Base-by-base conservation (phyloP, 1,140 invertebrate genomes). In the Hyles vespertilio region DNA sequence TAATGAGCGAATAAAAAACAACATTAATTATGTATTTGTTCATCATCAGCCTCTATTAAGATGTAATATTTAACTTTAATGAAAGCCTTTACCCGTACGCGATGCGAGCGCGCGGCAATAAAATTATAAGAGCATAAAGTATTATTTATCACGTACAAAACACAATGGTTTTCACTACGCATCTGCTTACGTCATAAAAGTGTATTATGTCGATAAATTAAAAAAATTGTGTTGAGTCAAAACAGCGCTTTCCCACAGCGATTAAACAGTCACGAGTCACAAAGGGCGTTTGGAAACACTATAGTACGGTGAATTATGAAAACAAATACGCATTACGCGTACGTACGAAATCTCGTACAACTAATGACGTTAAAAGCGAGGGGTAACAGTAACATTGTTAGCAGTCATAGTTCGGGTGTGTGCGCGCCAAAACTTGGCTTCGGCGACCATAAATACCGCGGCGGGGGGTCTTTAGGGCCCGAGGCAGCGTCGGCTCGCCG, bases 291-390 rank as follows among this genome's bases (percentile, higher is more conserved):
- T 67, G 76, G 74, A 77, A 74, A 81, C 61, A 63, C 53, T 63
- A 57, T 68, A 49, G 56, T 33, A 54, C 52, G 62, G 63, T 69
- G 73, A 70, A 61, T 80, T 85, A 84, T 79, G 79, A 84, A 87
- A 87, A 84, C 84, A 87, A 84, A 84, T 79, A 82, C 72, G 78
- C 75, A 84, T 83, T 79, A 84, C 77, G 71, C 77, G 71, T 84
- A 77, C 74, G 71, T 81, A 85, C 74, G 74, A 85, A 84, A 86
- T 86, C 82, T 87, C 79, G 79, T 74, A 77, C 74, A 83, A 79
- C 82, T 85, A 85, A 87, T 85, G 82, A 85, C 72, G 73, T 78
- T 79, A 76, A 79, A 84, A 77, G 80, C 72, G 84, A 84, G 77
- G 79, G 80, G 81, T 81, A 80, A 79, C 66, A 78, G 76, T 84